A percentile compares a stretch with the other conserved stretches of the same genome.
These are phyloP conservation scores for Horisme vitalbata DNA, from an alignment of 2,888 invertebrate species.

Conservation along the genomic window DNA sequence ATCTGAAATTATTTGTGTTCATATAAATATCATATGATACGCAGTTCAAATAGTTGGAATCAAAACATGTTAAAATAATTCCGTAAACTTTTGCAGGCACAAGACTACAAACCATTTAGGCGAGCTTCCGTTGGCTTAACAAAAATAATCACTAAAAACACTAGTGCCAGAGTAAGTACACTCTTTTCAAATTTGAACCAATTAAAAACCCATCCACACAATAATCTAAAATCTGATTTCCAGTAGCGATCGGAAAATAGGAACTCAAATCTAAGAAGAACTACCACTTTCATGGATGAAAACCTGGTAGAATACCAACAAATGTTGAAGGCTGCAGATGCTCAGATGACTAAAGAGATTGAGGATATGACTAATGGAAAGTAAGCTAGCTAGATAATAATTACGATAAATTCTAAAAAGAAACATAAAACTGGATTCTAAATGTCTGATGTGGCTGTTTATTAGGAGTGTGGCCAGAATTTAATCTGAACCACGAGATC, in stretches of 20 bases:
- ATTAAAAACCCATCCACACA: conserved; percentile 28
- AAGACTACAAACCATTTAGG: conserved; percentile 70
- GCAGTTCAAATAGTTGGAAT: background rate
- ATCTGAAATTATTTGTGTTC: no score
- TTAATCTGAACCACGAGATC: no score
- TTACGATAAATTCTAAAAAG: no score
- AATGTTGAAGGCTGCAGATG: conserved; percentile 86
- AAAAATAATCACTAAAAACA: conserved; percentile 65
- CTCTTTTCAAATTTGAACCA: conserved; percentile 11
- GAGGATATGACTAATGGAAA: conserved; percentile 93
- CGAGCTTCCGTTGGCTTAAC: conserved; percentile 74
- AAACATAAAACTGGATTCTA: no score
- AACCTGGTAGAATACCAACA: conserved; percentile 85
- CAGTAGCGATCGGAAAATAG: conserved; percentile 78
- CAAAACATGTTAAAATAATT: background rate
- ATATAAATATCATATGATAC: background rate
- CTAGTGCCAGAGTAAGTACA: conserved; percentile 61
- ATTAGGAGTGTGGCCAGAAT: no score
- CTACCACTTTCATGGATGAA: conserved; percentile 87
- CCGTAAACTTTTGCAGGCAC: conserved; percentile 54
- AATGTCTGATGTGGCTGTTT: no score
- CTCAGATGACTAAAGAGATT: conserved; percentile 91
- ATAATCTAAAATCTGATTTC: conserved; percentile 51
- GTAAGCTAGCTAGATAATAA: no score
- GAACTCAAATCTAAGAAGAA: conserved; percentile 64